Evolutionary conservation across 2,888 invertebrate species (phyloP), one percentile per base, ranked within the genome.

Genomic region (Drosophila vallismaia): DNA sequence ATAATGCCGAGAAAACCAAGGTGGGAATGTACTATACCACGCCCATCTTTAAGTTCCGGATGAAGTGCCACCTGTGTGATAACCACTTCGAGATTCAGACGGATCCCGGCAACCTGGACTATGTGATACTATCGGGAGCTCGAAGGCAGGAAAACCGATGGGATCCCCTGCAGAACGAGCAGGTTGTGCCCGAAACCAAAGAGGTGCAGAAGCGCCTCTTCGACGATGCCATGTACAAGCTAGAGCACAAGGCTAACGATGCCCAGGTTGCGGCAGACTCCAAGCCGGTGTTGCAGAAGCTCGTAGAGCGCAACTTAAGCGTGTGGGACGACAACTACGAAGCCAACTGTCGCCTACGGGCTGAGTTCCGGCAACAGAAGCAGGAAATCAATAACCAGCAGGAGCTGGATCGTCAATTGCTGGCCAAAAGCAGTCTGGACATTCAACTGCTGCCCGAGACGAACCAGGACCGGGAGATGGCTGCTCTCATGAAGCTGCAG

Each of bases 31-130:
- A 99, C 90, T 99, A 98, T 89, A 97, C 96, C 1, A 99, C 99
- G 0, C 99, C 99, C 0, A 94, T 99, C 1, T 99, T 98, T 90
- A 97, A 99, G 92, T 99, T 99, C 90, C 94, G 97, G 57, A 99
- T 99, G 99, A 99, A 99, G 89, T 99, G 99, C 90, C 99, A 99
- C 91, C 93, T 99, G 31, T 92, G 99, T 91, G 96, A 98, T 90
- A 99, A 98, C 92, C 96, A 99, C 92, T 97, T 98, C 93, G 97
- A 98, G 91, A 99, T 99, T 71, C 97, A 98, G 92, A 99, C 99
- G 10, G 99, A 99, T 93, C 99, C 99, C 60, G 97, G 95, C 63
- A 99, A 99, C 92, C 93, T 99, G 82, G 99, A 99, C 91, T 99
- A 99, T 93, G 95, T 97, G 0, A 97, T 99, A 86, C 94, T 98